Evolutionary conservation across 2,797 vertebrate genomes (phyloP), one percentile per base, ranked within the genome.

Genomic region (Uromys caudimaculatus): DNA sequence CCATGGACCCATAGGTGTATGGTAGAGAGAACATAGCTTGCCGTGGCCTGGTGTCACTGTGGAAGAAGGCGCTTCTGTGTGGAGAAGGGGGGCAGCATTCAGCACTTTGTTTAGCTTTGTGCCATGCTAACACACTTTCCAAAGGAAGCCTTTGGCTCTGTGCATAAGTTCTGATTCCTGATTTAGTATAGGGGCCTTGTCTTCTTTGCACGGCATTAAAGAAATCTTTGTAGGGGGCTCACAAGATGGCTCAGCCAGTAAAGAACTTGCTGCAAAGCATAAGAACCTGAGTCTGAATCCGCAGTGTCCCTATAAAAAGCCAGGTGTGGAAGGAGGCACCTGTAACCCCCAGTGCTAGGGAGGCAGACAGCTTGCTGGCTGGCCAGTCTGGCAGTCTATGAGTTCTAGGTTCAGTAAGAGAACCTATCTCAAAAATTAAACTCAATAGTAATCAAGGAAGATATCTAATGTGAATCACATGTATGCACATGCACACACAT

Each of bases 1-100:
- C 79, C 85, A 19, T 0, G 0, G 7, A 35, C 77, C 16, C 76
- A 0, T 10, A 14, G 29, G 5, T 0, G 0, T 32, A 13, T 16
- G 56, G 13, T 27, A 5, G 3, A 35, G 78, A 81, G 88, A 32
- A 47, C 69, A 13, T 0, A 1, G 35, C 67, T 71, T 1, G 5
- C 2, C 0, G 2, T 27, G 47, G 50, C 52, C 47, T 17, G 64
- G 0, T 0, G 2, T 89, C 91, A 9, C 38, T 2, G 35, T 64
- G 47, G 82, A 60, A 71, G 44, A 85, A 35, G 27, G 17, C 0
- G 1, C 41, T 62, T 78, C 81, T 75, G 44, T 5, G n/a, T n/a
- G 3, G 6, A 52, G 81, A 38, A 13, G 50, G 11, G 21, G 54
- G 8, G 6, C 58, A 56, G 71, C 10, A 0, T 44, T 1, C 44